A percentile compares a stretch with the other conserved stretches of the same genome.
Evolutionary conservation across 2,888 invertebrate species (phyloP).

Genomic region (Agrotis exclamationis): DNA sequence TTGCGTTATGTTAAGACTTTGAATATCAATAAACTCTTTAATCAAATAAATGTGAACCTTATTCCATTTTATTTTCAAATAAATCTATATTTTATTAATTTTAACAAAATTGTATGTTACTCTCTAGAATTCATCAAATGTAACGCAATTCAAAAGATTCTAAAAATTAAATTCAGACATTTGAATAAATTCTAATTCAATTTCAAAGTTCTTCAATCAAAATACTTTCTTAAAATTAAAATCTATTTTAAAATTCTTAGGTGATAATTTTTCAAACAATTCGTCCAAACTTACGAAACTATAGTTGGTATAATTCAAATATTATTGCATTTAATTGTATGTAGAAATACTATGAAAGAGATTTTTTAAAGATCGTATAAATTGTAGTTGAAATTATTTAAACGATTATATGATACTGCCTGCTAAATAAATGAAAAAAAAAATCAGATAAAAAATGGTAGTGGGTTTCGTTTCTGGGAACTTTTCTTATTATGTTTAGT

Average conservation of each 20-base stretch:
- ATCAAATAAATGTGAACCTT: slow-evolving; percentile 13
- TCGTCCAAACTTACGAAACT: slow-evolving; percentile 35
- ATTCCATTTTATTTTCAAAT: slow-evolving; percentile 29
- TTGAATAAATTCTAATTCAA: slow-evolving; percentile 14
- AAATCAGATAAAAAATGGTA: no score
- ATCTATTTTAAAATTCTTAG: slow-evolving; percentile 21
- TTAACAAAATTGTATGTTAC: slow-evolving; percentile 19
- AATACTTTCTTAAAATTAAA: slow-evolving; percentile 35
- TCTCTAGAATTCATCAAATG: slow-evolving; percentile 12
- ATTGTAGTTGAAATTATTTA: neutral
- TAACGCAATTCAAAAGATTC: slow-evolving; percentile 24
- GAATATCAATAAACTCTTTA: slow-evolving; percentile 9
- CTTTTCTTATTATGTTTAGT: no score
- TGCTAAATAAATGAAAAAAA: no score
- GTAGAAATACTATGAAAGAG: slow-evolving; percentile 38
- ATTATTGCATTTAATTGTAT: slow-evolving; percentile 45
- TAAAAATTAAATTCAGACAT: slow-evolving; percentile 7
- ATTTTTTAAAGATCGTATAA: neutral
- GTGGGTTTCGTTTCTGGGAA: no score
- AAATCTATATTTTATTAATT: slow-evolving; percentile 30
- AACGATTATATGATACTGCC: no score
- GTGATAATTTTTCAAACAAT: slow-evolving; percentile 31
- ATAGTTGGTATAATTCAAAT: slow-evolving; percentile 17
- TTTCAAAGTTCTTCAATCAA: slow-evolving; percentile 22
- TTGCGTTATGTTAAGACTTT: slow-evolving; percentile 32